These are phyloP conservation scores for Falco punctatus DNA, from an alignment of 2,113 vertebrate species.

Conservation along the genomic window DNA sequence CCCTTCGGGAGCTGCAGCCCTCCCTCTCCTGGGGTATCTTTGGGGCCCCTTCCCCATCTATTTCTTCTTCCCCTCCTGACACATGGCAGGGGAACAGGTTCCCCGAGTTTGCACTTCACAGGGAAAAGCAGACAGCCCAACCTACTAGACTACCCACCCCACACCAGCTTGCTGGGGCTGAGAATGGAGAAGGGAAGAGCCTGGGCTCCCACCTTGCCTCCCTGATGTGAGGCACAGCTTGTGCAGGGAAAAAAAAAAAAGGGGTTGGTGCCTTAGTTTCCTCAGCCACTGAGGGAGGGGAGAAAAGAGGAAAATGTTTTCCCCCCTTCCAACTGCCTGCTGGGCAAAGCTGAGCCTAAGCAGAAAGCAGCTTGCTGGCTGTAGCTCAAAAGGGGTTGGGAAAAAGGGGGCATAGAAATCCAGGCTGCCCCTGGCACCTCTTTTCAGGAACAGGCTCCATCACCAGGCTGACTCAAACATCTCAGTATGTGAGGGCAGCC, in stretches of 20 bases:
- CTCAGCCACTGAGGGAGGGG: not conserved
- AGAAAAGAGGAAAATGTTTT: not conserved
- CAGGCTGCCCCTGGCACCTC: not conserved
- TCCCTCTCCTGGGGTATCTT: not conserved
- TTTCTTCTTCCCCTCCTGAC: not conserved
- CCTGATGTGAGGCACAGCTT: accelerated
- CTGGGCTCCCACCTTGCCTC: not conserved
- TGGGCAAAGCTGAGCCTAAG: not conserved
- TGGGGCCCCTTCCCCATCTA: not conserved
- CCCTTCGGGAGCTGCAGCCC: not conserved
- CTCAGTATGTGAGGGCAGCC: not conserved
- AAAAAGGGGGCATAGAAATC: not conserved
- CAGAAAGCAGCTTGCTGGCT: not conserved
- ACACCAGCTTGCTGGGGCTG: accelerated
- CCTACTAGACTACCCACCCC: not conserved
- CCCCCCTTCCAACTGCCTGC: not conserved
- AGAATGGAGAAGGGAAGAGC: not conserved
- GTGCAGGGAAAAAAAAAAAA: not conserved
- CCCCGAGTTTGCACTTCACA: not conserved
- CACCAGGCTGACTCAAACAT: not conserved
- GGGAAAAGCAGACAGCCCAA: not conserved
- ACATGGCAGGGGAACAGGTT: not conserved
- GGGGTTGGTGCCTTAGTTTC: not conserved
- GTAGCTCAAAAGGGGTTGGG: not conserved
- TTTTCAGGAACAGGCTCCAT: not conserved